phyloP scores from a whole-genome alignment of 2,113 vertebrate species.

The Passer montanus region DNA sequence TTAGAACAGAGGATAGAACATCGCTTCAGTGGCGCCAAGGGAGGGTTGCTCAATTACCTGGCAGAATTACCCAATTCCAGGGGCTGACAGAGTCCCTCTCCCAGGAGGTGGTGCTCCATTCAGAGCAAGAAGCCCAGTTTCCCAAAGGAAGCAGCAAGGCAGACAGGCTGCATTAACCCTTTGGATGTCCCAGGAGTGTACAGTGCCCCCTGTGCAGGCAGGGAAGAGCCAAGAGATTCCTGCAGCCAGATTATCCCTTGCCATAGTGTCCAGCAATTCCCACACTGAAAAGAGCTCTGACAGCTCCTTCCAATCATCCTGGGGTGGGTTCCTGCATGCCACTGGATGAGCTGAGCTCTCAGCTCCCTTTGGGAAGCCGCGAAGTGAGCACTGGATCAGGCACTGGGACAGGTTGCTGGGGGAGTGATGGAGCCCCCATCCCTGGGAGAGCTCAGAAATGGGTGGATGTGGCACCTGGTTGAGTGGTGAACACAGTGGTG shows the following conservation, averaged over 20 bases:
- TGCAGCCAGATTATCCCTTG: neutral
- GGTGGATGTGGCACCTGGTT: neutral
- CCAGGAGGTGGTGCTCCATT: neutral
- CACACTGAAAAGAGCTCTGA: neutral
- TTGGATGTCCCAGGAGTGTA: neutral
- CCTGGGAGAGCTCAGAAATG: accelerated
- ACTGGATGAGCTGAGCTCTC: neutral
- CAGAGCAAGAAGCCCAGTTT: neutral
- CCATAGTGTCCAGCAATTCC: neutral
- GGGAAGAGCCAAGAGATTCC: neutral
- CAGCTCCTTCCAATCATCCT: neutral
- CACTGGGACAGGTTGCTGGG: neutral
- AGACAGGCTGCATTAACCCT: neutral
- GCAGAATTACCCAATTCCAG: accelerated
- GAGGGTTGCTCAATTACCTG: neutral
- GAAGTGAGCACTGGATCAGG: neutral
- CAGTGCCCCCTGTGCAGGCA: accelerated
- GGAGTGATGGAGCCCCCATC: neutral
- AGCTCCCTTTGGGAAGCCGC: neutral
- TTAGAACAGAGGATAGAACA: accelerated
- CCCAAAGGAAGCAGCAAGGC: neutral
- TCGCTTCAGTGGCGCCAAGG: neutral
- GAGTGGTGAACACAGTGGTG: accelerated
- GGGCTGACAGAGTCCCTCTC: neutral
- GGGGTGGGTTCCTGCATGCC: neutral